Evolutionary conservation across 2,888 invertebrate genomes (phyloP).

Genomic region (Apamea sordens): DNA sequence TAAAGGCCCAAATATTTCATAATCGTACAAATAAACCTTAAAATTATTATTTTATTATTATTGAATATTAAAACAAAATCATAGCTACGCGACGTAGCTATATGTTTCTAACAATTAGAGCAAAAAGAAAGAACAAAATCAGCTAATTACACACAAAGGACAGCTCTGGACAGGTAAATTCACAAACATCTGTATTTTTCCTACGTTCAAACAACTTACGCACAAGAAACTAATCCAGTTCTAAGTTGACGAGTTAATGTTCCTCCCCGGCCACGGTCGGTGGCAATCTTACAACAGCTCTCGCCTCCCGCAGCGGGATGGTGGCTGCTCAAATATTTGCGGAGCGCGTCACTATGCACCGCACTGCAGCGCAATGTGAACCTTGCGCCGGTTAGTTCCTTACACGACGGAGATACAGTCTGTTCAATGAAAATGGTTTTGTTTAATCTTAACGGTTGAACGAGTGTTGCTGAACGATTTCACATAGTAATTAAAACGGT

Average conservation of each 20-base stretch:
- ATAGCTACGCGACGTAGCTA: neutral
- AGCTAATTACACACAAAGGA: neutral
- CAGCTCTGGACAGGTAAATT: neutral
- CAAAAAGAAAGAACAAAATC: neutral
- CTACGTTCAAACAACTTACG: neutral
- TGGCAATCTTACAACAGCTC: conserved; percentile 17
- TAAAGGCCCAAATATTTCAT: neutral
- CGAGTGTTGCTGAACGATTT: neutral
- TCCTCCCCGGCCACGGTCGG: neutral
- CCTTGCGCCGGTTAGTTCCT: neutral
- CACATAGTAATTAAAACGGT: no score
- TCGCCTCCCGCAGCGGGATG: neutral
- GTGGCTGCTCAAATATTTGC: conserved; percentile 49
- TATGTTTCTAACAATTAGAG: neutral
- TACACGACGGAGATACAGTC: neutral
- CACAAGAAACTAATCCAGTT: conserved; percentile 13
- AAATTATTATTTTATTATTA: neutral
- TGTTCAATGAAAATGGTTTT: neutral
- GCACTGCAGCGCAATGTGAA: conserved; percentile 4
- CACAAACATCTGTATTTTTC: neutral
- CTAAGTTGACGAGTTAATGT: conserved; percentile 23
- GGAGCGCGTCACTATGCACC: conserved; percentile 20
- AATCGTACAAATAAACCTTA: neutral
- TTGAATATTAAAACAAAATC: neutral
- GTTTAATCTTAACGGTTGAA: neutral